Base-by-base conservation (phyloP, 2,888 invertebrate species). In the Ormyrus rosae region DNA sequence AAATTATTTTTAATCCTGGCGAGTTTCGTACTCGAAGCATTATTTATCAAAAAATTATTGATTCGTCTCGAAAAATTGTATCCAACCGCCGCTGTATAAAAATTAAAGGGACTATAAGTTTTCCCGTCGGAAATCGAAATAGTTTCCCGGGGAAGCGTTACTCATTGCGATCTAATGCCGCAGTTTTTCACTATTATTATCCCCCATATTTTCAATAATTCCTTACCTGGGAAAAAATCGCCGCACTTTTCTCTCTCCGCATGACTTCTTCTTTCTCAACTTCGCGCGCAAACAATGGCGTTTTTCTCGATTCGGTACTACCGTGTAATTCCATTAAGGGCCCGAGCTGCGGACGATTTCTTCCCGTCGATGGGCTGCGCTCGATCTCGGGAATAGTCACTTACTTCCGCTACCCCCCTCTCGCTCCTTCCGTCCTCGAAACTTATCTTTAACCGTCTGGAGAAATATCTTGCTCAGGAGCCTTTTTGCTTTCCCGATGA, bases 281-380 rank as follows among this genome's bases (percentile, higher is more conserved):
- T 70, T 34, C 51, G 45, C 76, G 63, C 73, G 76, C 68, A 81
- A 77, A 81, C 73, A 81, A 77, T 73, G 69, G 63, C 72, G 53
- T 74, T 63, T 72, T 72, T 68, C 72, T 77, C 77, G 71, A 80
- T 75, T 75, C 19, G 70, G 34, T 10, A 53, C 64, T 67, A 82
- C 74, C 81, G 78, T 83, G 83, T 84, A 83, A 84, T 85, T 84
- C 83, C 83, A 84, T 84, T 85, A 85, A 78, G 81, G 77, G 74
- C 72, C 63, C 19, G 61, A 58, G 65, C 65, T 61, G 64, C 48
- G 51, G 67, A 56, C 75, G 76, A 82, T 78, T 81, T 81, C 81
- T 76, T 72, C 76, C 58, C 64, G 70, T 78, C 81, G 80, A 81
- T 84, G 82, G 81, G 68, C 79, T 45, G 58, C 78, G 75, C 70